Base-by-base conservation (phyloP, 2,888 invertebrate species). In the Sarcophaga carnaria region DNA sequence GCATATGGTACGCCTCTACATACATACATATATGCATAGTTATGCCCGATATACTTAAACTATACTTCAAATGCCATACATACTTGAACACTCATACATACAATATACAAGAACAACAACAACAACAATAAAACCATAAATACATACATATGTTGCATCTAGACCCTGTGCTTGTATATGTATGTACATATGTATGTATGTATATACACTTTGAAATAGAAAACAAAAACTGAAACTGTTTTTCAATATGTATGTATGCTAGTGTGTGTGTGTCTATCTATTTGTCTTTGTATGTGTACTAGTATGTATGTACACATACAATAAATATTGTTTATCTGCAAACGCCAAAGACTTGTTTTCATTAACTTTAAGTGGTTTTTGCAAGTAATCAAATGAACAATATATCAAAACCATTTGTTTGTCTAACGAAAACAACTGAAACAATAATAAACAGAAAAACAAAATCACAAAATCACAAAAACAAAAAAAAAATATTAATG, bases 291-390 rank as follows among this genome's bases (percentile, higher is more conserved):
- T 20, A 22, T 60, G 45, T 49, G 17, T 11, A 27, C 22, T 25
- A 8, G 1, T 20, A n/a, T 25, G 62, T 47, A 54, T 10, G 25
- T n/a, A 75, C 62, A 78, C 60, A 12, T 76, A 79, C 82, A 80
- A 83, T 70, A 78, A 80, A 72, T 83, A 86, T 86, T 83, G 83
- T 86, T 86, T 86, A 83, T 83, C 86, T 86, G 77, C 74, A 74
- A 86, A 80, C 77, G 77, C 86, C 86, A 78, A 86, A 86, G 77
- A 83, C 86, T 86, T 83, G 86, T 83, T 86, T 86, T 86, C 86
- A 86, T 86, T 86, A 86, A 86, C 86, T 83, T 86, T 80, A 86
- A 86, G 83, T 86, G 86, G 86, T 86, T 86, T 86, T 78, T 80
- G 83, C 64, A 78, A 83, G 83, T 86, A 83, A 86, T 86, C 86